These are phyloP conservation scores for Heliocidaris erythrogramma DNA, from an alignment of 35 echinoderm and acorn worm species.

Conservation along the genomic window DNA sequence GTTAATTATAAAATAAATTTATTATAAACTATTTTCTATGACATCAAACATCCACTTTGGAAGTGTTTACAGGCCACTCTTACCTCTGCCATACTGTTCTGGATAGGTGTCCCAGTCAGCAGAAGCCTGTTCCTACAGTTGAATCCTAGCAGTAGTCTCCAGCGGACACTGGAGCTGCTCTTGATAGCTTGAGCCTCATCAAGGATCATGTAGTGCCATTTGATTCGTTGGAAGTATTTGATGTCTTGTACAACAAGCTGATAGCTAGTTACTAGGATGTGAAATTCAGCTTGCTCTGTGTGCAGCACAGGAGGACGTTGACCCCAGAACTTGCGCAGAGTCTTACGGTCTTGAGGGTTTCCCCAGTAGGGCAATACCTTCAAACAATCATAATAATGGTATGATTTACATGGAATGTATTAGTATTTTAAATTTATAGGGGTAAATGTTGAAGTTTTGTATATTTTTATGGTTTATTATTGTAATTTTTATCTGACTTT, in stretches of 20 bases:
- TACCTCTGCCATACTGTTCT: conserved; percentile 99
- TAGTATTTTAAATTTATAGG: background rate
- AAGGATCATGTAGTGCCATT: conserved; percentile 98
- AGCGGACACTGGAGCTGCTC: conserved; percentile 94
- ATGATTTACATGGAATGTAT: background rate
- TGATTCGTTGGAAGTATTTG: conserved; percentile 98
- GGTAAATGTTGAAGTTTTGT: background rate
- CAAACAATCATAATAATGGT: background rate
- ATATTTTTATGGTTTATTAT: background rate
- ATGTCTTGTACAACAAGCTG: conserved; percentile 98
- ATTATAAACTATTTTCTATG: too few relatives aligned
- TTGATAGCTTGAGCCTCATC: conserved; percentile 98
- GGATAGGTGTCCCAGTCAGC: conserved; percentile 93
- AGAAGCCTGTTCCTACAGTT: conserved; percentile 95
- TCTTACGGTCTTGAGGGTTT: conserved; percentile 87
- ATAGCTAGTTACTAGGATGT: conserved; percentile 98
- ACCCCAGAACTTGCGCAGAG: conserved; percentile 96
- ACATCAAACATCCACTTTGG: background rate
- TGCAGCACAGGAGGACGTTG: conserved; percentile 69
- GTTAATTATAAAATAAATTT: too few relatives aligned
- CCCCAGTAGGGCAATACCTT: conserved; percentile 97
- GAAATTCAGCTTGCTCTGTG: conserved; percentile 85
- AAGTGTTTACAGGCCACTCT: background rate
- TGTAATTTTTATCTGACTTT: too few relatives aligned
- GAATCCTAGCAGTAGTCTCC: conserved; percentile 91